Evolutionary conservation across 2,113 vertebrate species (phyloP), one percentile per base, ranked within the genome.

Genomic region (Mirounga angustirostris): DNA sequence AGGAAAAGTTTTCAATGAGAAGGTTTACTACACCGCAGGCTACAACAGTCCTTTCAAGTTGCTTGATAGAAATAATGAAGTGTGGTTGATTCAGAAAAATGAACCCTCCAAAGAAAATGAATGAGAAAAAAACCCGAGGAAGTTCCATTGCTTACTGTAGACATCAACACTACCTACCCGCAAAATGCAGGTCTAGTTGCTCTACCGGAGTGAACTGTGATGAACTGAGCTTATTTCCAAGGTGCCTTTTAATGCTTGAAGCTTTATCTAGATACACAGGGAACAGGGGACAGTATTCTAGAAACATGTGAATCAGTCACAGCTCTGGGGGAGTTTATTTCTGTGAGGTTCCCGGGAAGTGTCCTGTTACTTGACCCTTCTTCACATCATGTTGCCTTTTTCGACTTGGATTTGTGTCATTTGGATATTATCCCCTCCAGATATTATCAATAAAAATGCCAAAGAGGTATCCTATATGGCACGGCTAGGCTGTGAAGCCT

Each of bases 1-100:
- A 73, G 98, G 99, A 3, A 98, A 98, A 96, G 92, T 85, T 30
- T 99, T 98, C 40, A 91, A 98, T 1, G 99, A 99, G 50, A 98
- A 98, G 61, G 99, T 99, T 4, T 99, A 98, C 97, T 99, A 99
- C 82, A 93, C 98, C 0, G 99, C 98, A 2, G 99, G 99, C 78
- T 99, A 99, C 19, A 98, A 98, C 97, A 99, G 98, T 93, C 99
- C 98, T 93, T 99, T 99, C 96, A 98, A 99, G 91, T 98, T 99
- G 90, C 97, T 99, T 83, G 99, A 99, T 24, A 99, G 98, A 98
- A 98, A 97, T 84, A 99, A 99, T 5, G 99, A 99, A 96, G 99
- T 99, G 13, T 99, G 99, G 99, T 52, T 99, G 89, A 98, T 98
- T 85, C 98, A 98, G 97, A 98, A 98, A 97, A 95, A 56, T 28